Base-by-base conservation (phyloP, 1,140 invertebrate genomes). In the Charaxes varanes region DNA sequence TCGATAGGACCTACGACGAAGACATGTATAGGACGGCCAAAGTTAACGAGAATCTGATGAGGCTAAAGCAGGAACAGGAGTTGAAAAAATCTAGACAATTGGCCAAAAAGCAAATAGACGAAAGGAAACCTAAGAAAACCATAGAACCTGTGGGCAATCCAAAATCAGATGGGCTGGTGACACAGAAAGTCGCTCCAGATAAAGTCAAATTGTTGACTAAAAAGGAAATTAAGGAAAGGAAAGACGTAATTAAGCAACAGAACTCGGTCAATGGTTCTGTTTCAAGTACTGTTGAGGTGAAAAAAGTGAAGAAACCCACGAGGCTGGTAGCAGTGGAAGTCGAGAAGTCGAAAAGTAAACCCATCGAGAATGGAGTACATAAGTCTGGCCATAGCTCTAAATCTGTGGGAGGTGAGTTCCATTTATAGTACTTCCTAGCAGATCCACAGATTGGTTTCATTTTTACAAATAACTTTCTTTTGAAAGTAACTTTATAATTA, bases 1-100 rank as follows among this genome's bases (percentile, higher is more conserved):
- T 85, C 3, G 84, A 85, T 27, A 51, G 74, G 22, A 63, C 71
- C 7, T 70, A 71, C 18, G 77, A 84, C 36, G 77, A 82, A 36
- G 70, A 86, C 12, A 59, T 65, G 7, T 86, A 85, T 34, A 61
- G 86, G 38, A 86, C 85, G 11, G 76, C 86, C n/a, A 86, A 86
- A 59, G 81, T 87, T 2, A 86, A 84, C 44, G 86, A 87, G 51
- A 85, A 83, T 21, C 54, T 86, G 8, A 80, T 85, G 73, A 80
- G 77, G 53, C 57, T 85, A 12, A 85, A 87, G 53, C 68, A 79
- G 19, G 80, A 86, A 22, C 73, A 79, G 23, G 77, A 76, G 34
- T 41, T 60, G 18, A 81, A 83, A 40, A 64, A 55, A 19, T 63
- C 67, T 0, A 77, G 58, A 24, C 69, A 77, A 6, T 15, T 67